Evolutionary conservation across 2,888 invertebrate species (phyloP).

Genomic region (Aphidoletes aphidimyza): DNA sequence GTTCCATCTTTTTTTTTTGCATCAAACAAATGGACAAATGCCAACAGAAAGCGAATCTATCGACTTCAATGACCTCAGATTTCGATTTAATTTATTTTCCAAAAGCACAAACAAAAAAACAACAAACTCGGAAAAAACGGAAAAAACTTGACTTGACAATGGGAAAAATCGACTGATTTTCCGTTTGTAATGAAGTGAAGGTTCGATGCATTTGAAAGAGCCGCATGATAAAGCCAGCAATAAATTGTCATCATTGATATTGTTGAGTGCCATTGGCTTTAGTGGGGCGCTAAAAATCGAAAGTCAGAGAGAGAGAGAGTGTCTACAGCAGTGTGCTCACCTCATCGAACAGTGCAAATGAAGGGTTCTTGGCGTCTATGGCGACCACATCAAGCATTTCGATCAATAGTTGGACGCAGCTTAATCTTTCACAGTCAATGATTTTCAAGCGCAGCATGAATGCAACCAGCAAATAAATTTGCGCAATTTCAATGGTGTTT

Average conservation of each 20-base stretch:
- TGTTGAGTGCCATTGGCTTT: conserved; percentile 13
- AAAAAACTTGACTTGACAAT: background rate
- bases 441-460: conserved; percentile 14
- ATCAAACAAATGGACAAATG: background rate
- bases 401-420: no score
- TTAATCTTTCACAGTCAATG: background rate
- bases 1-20: background rate
- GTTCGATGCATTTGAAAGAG: background rate
- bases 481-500: background rate
- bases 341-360: background rate
- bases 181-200: background rate
- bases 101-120: background rate
- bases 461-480: conserved; percentile 28
- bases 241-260: conserved; percentile 40
- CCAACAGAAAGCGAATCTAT: background rate
- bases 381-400: background rate
- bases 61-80: background rate
- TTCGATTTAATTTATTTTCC: conserved; percentile 4
- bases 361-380: conserved; percentile 1
- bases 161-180: background rate
- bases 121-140: background rate
- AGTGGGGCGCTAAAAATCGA: background rate
- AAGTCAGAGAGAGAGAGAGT: no score
- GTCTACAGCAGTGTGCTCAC: conserved; percentile 13
- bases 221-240: background rate